Evolutionary conservation across 1,140 invertebrate species (phyloP).

Genomic region (Caenorhabditis brenneri): DNA sequence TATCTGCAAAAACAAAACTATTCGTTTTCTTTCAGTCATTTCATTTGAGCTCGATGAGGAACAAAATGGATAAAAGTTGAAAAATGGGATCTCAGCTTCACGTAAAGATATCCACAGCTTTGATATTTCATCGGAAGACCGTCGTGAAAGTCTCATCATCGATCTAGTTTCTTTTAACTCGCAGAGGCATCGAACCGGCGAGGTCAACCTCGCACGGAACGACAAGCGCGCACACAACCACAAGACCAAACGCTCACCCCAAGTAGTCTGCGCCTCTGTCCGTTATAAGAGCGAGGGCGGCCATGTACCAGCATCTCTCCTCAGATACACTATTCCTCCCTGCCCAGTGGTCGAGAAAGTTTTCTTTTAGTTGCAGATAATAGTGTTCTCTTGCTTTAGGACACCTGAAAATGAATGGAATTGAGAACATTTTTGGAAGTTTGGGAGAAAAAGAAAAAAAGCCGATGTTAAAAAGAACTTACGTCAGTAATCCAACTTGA

Average conservation of each 20-base stretch:
- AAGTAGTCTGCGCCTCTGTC: slow-evolving; percentile 80
- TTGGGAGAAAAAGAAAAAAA: slow-evolving; percentile 17
- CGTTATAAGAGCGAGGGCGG: slow-evolving; percentile 85
- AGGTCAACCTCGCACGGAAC: not conserved
- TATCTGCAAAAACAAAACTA: slow-evolving; percentile 66
- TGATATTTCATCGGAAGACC: slow-evolving; percentile 41
- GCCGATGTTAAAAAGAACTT: slow-evolving; percentile 70
- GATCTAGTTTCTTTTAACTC: slow-evolving; percentile 16
- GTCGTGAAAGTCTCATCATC: slow-evolving; percentile 45
- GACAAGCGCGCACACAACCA: slow-evolving; percentile 17
- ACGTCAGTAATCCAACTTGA: slow-evolving; percentile 78
- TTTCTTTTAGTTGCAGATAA: slow-evolving; percentile 88
- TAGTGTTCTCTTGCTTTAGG: slow-evolving; percentile 88
- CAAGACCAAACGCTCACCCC: slow-evolving; percentile 40
- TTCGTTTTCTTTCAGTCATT: no score
- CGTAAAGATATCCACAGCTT: slow-evolving; percentile 45
- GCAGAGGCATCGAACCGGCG: not conserved
- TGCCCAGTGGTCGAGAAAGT: slow-evolving; percentile 76
- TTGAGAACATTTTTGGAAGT: not conserved
- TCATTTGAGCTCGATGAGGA: no score
- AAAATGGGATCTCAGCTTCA: slow-evolving; percentile 38
- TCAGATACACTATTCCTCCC: slow-evolving; percentile 72
- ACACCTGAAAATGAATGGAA: slow-evolving; percentile 72
- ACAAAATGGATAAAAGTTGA: not conserved
- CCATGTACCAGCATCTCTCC: slow-evolving; percentile 81